Evolutionary conservation across 2,113 vertebrate genomes (phyloP).

Genomic region (Elgaria multicarinata): DNA sequence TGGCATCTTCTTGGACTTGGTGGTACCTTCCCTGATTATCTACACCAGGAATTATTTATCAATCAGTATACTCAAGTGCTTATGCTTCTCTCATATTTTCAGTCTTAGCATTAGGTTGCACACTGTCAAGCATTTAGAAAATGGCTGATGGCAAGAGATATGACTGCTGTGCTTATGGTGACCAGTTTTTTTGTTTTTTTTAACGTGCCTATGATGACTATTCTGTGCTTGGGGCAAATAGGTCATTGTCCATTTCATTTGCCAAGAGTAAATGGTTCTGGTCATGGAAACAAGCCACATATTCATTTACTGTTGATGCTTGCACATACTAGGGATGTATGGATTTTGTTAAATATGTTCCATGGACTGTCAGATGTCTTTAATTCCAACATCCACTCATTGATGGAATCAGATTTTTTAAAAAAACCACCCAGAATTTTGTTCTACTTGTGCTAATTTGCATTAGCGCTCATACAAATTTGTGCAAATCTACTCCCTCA

Average conservation of each 20-base stretch:
- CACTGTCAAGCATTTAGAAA: background rate
- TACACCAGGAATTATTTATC: background rate
- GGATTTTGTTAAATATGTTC: too few species aligned
- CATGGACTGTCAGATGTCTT: too few species aligned
- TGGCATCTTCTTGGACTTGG: background rate
- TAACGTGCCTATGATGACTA: background rate
- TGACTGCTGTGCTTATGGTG: background rate
- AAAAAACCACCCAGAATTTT: too few species aligned
- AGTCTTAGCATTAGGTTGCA: background rate
- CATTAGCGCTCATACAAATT: too few species aligned
- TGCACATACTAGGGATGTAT: background rate
- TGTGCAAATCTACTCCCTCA: too few species aligned
- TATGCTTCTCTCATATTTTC: background rate
- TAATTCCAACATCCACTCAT: too few species aligned
- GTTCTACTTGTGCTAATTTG: too few species aligned
- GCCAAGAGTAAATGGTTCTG: background rate
- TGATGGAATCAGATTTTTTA: too few species aligned
- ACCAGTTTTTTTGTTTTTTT: background rate
- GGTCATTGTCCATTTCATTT: background rate
- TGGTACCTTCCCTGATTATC: background rate
- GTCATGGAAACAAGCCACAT: background rate
- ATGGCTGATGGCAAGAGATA: background rate
- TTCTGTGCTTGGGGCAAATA: background rate
- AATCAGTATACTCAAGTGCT: background rate
- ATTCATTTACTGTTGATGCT: background rate